Percentiles rank a stretch among this genome's conserved stretches.
These are phyloP conservation scores for Epizoanthus stellaris DNA, from an alignment of 92 coral and sea anemone genomes.

Conservation along the genomic window DNA sequence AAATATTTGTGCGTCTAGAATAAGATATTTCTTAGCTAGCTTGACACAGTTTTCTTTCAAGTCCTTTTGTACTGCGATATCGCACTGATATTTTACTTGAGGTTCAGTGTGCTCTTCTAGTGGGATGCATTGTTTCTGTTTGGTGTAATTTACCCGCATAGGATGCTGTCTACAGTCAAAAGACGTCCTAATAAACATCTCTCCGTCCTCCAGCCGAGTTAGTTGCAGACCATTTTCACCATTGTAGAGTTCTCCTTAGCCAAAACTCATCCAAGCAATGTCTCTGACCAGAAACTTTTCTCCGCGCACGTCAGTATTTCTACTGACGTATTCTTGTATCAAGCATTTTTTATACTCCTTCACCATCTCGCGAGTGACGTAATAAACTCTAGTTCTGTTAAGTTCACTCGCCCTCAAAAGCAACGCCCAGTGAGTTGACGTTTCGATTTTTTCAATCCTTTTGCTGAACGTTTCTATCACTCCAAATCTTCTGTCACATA, in stretches of 20 bases:
- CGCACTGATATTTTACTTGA: no score
- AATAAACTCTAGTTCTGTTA: not conserved
- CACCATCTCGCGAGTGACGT: not conserved
- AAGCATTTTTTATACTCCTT: not conserved
- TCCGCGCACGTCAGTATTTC: not conserved
- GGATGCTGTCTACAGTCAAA: no score
- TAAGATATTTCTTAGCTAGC: not conserved
- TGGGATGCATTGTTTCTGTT: no score
- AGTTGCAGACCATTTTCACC: no score
- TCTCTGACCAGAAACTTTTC: not conserved
- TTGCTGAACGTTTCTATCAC: not conserved
- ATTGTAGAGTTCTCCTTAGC: not conserved
- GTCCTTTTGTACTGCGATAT: not conserved
- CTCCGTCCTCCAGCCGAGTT: no score
- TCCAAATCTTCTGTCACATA: conserved; percentile 42
- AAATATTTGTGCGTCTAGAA: not conserved
- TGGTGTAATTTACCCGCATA: no score
- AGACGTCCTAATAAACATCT: no score
- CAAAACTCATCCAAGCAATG: conserved; percentile 14
- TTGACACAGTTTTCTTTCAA: not conserved
- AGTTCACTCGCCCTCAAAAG: not conserved
- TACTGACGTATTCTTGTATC: not conserved
- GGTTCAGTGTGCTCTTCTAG: no score
- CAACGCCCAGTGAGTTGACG: not conserved
- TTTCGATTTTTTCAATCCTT: not conserved